phyloP scores from a whole-genome alignment of 2,797 vertebrate genomes.

The Eutrigla gurnardus region DNA sequence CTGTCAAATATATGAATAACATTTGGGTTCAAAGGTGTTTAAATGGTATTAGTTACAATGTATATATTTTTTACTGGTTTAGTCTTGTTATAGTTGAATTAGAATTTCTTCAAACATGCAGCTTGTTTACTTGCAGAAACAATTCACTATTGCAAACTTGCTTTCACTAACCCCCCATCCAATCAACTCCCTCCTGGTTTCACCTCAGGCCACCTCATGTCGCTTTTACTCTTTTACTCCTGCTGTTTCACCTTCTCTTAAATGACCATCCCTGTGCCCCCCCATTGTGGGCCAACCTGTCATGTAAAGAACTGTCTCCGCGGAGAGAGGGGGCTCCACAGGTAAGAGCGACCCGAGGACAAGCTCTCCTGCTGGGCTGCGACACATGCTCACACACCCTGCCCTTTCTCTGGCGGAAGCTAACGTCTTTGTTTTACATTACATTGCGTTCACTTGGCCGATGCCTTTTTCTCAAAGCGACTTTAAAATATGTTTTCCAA shows the following conservation, averaged over 20 bases:
- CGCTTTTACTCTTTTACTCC: constrained; percentile 43
- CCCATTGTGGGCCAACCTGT: constrained; percentile 61
- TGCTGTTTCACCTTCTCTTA: constrained; percentile 76
- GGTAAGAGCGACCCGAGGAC: constrained; percentile 73
- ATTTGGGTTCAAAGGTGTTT: background rate
- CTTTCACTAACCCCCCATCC: constrained; percentile 51
- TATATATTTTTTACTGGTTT: background rate
- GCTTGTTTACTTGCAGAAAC: background rate
- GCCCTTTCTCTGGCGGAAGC: constrained; percentile 58
- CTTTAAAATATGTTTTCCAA: background rate
- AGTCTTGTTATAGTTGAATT: background rate
- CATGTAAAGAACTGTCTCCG: constrained; percentile 59
- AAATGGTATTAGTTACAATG: background rate
- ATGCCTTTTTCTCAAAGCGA: background rate
- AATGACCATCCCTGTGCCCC: constrained; percentile 47
- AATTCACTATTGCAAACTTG: constrained; percentile 26
- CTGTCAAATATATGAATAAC: background rate
- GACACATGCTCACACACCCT: constrained; percentile 62
- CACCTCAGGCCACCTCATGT: constrained; percentile 60
- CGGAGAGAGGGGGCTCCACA: constrained; percentile 61
- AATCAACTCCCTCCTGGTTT: constrained; percentile 50
- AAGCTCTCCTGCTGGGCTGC: constrained; percentile 62
- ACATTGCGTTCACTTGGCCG: constrained; percentile 1
- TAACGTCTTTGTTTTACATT: constrained; percentile 34
- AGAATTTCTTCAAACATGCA: background rate